These are phyloP conservation scores for Actinia equina DNA, from an alignment of 64 coral and sea anemone genomes.

Conservation along the genomic window DNA sequence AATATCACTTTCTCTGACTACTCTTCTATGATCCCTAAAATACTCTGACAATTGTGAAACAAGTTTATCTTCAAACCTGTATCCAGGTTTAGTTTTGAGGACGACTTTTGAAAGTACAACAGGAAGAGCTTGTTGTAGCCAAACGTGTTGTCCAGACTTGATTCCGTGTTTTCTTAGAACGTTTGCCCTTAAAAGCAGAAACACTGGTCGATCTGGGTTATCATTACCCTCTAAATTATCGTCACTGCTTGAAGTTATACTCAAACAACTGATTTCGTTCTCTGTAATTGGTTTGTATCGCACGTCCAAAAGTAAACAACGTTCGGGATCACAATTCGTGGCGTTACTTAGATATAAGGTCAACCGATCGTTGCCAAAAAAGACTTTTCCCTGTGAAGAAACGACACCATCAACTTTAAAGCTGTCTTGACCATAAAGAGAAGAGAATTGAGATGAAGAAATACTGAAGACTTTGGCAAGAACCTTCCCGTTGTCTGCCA, in stretches of 20 bases:
- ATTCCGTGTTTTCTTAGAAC: slow-evolving; percentile 12
- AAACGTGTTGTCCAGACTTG: slow-evolving; percentile 15
- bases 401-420: neutral
- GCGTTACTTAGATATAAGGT: neutral
- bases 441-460: slow-evolving; percentile 6
- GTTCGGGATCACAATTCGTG: neutral
- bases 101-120: slow-evolving; percentile 28
- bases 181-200: neutral
- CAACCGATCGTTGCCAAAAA: neutral
- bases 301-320: neutral
- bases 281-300: neutral
- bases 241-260: neutral
- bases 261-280: neutral
- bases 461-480: slow-evolving; percentile 9
- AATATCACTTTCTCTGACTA: slow-evolving; percentile 22
- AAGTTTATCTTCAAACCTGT: neutral
- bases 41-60: neutral
- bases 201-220: neutral
- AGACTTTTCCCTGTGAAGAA: neutral
- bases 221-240: neutral
- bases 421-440: neutral
- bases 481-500: neutral
- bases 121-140: slow-evolving; percentile 1
- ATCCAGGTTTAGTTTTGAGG: neutral
- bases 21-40: neutral